These are phyloP conservation scores for Dysmachus trigonus DNA, from an alignment of 2,888 invertebrate genomes.

Conservation along the genomic window DNA sequence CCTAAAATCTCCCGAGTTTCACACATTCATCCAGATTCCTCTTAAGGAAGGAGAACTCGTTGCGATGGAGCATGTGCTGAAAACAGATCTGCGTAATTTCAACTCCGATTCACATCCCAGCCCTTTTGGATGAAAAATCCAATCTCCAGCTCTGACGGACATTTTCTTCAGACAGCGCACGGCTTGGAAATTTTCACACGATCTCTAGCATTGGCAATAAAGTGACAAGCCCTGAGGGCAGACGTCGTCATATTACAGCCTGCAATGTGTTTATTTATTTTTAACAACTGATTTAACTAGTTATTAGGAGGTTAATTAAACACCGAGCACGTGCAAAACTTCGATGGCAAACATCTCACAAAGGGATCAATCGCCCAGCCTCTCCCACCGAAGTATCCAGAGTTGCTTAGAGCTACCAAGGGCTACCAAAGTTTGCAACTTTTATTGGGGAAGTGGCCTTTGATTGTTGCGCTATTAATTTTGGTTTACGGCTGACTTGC, in stretches of 20 bases:
- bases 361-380: conserved; percentile 11
- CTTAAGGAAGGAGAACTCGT: neutral
- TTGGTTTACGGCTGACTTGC: conserved; percentile 39
- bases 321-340: conserved; percentile 52
- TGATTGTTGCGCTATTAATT: conserved; percentile 41
- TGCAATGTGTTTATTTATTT: conserved; percentile 44
- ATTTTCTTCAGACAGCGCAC: neutral
- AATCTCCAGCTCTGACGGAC: neutral
- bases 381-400: neutral
- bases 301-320: conserved; percentile 54
- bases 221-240: conserved; percentile 16
- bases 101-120: neutral
- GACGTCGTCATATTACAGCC: conserved; percentile 25
- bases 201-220: neutral
- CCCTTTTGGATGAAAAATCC: neutral
- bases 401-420: neutral
- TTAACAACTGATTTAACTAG: conserved; percentile 50
- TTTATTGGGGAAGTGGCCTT: conserved; percentile 3
- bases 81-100: conserved; percentile 8
- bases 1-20: neutral
- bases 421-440: neutral
- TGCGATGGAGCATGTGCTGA: neutral
- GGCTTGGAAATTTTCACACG: neutral
- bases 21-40: neutral
- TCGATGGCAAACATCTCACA: conserved; percentile 35